phyloP scores from a whole-genome alignment of 2,888 invertebrate species.

The Thecophora atra region DNA sequence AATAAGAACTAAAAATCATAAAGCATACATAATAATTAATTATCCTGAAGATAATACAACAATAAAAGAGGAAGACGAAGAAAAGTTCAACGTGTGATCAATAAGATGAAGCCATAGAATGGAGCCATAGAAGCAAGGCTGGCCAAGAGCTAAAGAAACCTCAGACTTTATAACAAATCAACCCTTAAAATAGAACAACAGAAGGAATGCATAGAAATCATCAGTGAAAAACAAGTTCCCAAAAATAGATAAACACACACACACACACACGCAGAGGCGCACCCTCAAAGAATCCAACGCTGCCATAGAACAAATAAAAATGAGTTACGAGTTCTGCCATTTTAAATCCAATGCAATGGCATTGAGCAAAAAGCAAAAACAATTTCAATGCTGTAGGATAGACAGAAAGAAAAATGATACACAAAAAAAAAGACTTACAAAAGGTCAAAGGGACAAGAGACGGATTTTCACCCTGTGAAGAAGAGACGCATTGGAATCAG shows the following conservation, averaged over 20 bases:
- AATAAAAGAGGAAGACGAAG: not conserved
- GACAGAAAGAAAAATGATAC: not conserved
- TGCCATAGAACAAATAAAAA: slow-evolving; percentile 51
- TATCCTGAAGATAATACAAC: not conserved
- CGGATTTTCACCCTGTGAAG: slow-evolving; percentile 23
- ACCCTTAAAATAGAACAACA: not conserved
- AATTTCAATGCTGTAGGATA: slow-evolving; percentile 48
- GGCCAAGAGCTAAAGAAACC: not conserved
- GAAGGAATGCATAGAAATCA: too few relatives aligned
- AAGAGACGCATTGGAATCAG: slow-evolving; percentile 45
- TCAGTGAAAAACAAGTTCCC: not conserved
- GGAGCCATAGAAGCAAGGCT: not conserved
- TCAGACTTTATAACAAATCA: not conserved
- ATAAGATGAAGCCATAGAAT: slow-evolving; percentile 14
- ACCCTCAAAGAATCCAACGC: not conserved
- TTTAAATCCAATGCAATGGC: slow-evolving; percentile 52
- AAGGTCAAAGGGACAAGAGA: slow-evolving; percentile 4
- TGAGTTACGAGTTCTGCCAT: slow-evolving; percentile 64
- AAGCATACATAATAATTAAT: slow-evolving; percentile 16
- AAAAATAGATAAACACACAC: slow-evolving; percentile 42
- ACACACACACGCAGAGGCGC: slow-evolving; percentile 5
- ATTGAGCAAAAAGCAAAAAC: slow-evolving; percentile 40
- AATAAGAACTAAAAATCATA: slow-evolving; percentile 4
- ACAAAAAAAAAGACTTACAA: too few relatives aligned
- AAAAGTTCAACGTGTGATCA: not conserved